These are phyloP conservation scores for Hypomesus transpacificus DNA, from an alignment of 2,113 vertebrate species.

Conservation along the genomic window DNA sequence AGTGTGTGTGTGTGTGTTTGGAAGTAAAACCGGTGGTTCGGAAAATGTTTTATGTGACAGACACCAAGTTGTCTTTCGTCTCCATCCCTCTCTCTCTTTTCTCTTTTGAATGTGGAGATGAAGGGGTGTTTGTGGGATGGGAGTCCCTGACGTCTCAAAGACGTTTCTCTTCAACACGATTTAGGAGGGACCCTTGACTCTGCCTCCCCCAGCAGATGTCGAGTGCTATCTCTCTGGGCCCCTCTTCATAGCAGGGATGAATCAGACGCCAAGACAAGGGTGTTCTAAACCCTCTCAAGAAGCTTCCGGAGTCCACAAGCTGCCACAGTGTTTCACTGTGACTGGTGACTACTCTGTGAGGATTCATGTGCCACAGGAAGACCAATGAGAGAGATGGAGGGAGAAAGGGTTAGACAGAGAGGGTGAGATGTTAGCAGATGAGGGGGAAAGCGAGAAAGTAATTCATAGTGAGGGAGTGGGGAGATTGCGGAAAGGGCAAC, in stretches of 20 bases:
- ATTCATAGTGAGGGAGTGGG: neutral
- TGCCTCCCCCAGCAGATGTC: constrained; percentile 63
- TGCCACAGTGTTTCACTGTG: neutral
- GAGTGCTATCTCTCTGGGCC: constrained; percentile 38
- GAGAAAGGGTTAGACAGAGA: neutral
- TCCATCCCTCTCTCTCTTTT: constrained; percentile 2
- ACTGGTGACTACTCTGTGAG: too few species aligned
- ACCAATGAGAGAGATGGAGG: neutral
- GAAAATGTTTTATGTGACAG: neutral
- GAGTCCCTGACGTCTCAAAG: constrained; percentile 60
- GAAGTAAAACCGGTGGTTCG: neutral
- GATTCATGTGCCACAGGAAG: too few species aligned
- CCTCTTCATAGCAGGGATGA: neutral
- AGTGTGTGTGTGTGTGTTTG: constrained; percentile 3
- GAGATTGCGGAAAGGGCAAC: neutral
- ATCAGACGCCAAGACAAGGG: neutral
- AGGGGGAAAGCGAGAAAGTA: constrained; percentile 8
- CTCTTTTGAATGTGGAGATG: constrained; percentile 18
- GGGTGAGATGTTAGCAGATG: neutral
- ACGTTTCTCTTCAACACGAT: constrained; percentile 62
- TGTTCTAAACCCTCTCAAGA: too few species aligned
- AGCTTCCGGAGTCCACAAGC: neutral
- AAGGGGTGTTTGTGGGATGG: constrained; percentile 46
- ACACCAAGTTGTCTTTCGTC: neutral
- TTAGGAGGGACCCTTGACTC: constrained; percentile 68